phyloP scores from a whole-genome alignment of 2,888 invertebrate genomes.

The Aporophyla lueneburgensis region DNA sequence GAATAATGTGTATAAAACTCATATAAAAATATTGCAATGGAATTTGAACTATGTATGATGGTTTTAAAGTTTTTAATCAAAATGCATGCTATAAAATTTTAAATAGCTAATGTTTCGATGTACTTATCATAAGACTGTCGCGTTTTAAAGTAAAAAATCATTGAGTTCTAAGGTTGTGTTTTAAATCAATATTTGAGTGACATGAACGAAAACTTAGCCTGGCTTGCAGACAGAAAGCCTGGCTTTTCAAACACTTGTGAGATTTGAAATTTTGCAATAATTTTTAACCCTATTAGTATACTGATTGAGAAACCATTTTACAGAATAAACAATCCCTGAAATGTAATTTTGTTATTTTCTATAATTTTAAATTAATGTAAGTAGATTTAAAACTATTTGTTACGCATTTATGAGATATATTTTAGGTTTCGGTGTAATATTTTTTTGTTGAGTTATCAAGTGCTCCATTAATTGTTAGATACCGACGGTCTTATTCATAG shows the following conservation, averaged over 20 bases:
- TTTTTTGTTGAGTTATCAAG: not conserved
- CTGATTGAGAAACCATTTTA: constrained; percentile 11
- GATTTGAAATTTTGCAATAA: not conserved
- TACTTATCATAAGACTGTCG: not conserved
- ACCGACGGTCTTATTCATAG: not conserved
- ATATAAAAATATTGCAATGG: constrained; percentile 13
- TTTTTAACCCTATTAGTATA: not conserved
- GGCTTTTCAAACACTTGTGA: not conserved
- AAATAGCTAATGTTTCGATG: not conserved
- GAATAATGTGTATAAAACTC: not conserved
- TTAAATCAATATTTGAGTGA: not conserved
- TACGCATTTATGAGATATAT: constrained; percentile 11
- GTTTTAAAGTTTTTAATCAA: not conserved
- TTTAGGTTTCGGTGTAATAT: not conserved
- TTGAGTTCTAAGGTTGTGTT: constrained; percentile 3
- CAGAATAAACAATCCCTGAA: not conserved
- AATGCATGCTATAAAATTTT: not conserved
- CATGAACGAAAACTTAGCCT: not conserved
- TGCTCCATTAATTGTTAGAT: not conserved
- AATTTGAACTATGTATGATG: not conserved
- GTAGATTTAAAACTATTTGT: not conserved
- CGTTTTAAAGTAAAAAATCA: not conserved
- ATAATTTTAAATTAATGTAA: constrained; percentile 8
- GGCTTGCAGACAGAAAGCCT: constrained; percentile 4
- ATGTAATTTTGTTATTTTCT: constrained; percentile 12